These are phyloP conservation scores for Diachasma alloeum DNA, from an alignment of 1,140 invertebrate species.

Conservation along the genomic window DNA sequence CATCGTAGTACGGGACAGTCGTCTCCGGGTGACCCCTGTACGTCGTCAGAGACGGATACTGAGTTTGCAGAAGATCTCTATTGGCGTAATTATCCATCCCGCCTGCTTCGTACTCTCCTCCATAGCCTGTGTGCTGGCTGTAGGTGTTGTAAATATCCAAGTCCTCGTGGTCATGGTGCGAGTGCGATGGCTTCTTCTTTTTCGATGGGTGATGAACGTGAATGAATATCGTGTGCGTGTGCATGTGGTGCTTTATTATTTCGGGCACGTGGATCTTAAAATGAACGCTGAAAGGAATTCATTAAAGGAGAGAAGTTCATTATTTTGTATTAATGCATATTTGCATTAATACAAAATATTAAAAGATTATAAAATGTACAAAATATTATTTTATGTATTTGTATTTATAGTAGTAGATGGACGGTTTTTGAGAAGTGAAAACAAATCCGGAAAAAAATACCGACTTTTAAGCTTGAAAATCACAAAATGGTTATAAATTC, in stretches of 20 bases:
- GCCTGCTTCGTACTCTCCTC: conserved; percentile 45
- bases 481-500: too few species aligned
- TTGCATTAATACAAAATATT: too few species aligned
- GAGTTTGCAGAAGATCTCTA: not conserved
- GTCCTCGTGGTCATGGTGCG: conserved; percentile 63
- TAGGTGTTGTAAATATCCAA: conserved; percentile 49
- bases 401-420: too few species aligned
- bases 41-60: not conserved
- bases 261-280: conserved; percentile 68
- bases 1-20: conserved; percentile 36
- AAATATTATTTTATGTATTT: too few species aligned
- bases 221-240: conserved; percentile 68
- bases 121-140: conserved; percentile 30
- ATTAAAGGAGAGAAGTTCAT: too few species aligned
- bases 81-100: not conserved
- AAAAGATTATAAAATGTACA: too few species aligned
- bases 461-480: too few species aligned
- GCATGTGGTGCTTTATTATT: conserved; percentile 67
- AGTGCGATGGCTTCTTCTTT: conserved; percentile 56
- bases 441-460: too few species aligned
- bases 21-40: conserved; percentile 10
- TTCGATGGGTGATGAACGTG: conserved; percentile 57
- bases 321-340: too few species aligned
- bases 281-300: conserved; percentile 59
- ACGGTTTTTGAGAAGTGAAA: too few species aligned